Percentiles rank a stretch among this genome's conserved stretches.
Conservation (phyloP, 2,888 invertebrate species). For the Cataglyphis cursor region DNA sequence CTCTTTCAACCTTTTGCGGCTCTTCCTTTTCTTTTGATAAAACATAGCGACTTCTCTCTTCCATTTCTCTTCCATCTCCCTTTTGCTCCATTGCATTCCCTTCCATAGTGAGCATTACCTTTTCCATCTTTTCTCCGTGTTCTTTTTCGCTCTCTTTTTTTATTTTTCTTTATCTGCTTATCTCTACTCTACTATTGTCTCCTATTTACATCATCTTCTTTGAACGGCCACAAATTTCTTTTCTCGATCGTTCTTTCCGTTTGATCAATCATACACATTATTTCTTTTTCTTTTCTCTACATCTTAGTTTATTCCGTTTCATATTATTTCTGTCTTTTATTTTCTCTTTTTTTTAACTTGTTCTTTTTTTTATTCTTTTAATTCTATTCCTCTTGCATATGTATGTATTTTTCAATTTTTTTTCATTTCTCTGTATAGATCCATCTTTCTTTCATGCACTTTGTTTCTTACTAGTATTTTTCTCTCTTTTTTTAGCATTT, state of each 20-base stretch:
- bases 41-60: constrained; percentile 14
- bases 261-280: neutral
- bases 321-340: neutral
- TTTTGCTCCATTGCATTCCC: constrained; percentile 31
- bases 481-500: neutral
- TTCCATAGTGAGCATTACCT: constrained; percentile 13
- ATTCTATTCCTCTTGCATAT: neutral
- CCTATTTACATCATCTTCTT: constrained; percentile 30
- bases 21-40: constrained; percentile 13
- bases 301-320: constrained; percentile 8
- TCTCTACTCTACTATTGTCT: constrained; percentile 7
- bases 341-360: neutral
- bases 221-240: constrained; percentile 1
- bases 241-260: constrained; percentile 14
- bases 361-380: neutral
- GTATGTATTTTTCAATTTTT: neutral
- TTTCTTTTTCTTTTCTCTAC: constrained; percentile 20
- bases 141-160: constrained; percentile 8
- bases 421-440: neutral
- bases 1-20: constrained; percentile 18
- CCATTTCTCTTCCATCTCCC: neutral
- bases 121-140: constrained; percentile 4
- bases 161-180: neutral
- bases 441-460: neutral
- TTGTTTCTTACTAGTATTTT: neutral